These are phyloP conservation scores for Drosophila burlai DNA, from an alignment of 1,140 invertebrate species.

Conservation along the genomic window DNA sequence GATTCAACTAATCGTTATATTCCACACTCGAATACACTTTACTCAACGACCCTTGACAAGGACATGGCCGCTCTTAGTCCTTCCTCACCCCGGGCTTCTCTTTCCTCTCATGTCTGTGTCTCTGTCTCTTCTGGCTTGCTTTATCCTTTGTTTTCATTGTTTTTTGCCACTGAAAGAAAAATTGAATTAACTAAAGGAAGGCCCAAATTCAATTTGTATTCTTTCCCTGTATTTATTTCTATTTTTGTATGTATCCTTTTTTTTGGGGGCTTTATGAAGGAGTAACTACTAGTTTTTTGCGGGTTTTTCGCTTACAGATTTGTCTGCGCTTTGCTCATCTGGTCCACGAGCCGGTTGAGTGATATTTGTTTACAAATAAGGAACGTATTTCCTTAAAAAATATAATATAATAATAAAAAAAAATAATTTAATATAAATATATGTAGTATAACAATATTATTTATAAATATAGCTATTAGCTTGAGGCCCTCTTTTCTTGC, in stretches of 20 bases:
- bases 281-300: background rate
- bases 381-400: no score
- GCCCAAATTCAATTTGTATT: background rate
- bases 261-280: background rate
- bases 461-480: background rate
- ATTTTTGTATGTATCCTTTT: background rate
- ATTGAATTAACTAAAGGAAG: background rate
- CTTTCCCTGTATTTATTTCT: background rate
- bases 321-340: background rate
- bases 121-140: conserved; percentile 7
- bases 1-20: conserved; percentile 61
- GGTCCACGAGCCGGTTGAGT: background rate
- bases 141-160: conserved; percentile 19
- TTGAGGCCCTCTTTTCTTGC: no score
- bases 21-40: conserved; percentile 60
- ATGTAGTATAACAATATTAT: background rate
- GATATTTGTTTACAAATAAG: background rate
- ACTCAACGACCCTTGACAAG: conserved; percentile 58
- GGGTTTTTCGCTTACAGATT: background rate
- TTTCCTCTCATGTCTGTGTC: background rate
- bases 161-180: conserved; percentile 5
- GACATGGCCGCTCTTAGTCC: conserved; percentile 32
- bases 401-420: no score
- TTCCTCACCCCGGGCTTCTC: background rate
- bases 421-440: background rate